Conservation (phyloP, 2,888 invertebrate genomes). For the Brachylomia viminalis region DNA sequence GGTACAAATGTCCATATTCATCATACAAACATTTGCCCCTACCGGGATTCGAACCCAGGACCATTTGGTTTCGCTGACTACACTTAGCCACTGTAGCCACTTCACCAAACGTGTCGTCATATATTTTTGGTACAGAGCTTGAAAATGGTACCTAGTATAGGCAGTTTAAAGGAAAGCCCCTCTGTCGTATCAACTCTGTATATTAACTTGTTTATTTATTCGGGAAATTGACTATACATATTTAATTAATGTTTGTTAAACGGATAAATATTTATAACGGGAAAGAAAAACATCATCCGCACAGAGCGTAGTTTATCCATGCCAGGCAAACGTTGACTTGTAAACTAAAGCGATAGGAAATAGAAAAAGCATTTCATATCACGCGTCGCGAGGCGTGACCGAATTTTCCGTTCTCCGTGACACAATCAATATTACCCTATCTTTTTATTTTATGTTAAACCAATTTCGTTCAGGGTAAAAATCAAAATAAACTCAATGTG, state of each 20-base stretch:
- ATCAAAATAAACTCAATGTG: slow-evolving; percentile 82
- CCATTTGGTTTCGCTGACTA: no score
- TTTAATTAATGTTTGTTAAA: background rate
- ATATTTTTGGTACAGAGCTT: no score
- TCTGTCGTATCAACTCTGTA: no score
- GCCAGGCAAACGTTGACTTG: slow-evolving; percentile 37
- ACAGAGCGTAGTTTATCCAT: background rate
- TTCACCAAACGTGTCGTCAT: no score
- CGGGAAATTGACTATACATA: background rate
- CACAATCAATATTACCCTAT: slow-evolving; percentile 74
- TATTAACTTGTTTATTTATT: slow-evolving; percentile 2
- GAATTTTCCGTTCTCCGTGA: slow-evolving; percentile 68
- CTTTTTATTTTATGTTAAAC: slow-evolving; percentile 75
- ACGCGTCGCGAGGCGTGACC: slow-evolving; percentile 66
- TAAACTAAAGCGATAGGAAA: slow-evolving; percentile 54
- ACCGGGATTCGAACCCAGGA: no score
- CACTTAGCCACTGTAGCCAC: no score
- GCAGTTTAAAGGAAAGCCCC: no score
- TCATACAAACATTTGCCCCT: no score
- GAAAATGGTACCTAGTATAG: no score
- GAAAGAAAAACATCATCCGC: background rate
- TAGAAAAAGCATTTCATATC: slow-evolving; percentile 66
- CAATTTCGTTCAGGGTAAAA: slow-evolving; percentile 77
- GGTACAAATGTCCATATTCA: no score
- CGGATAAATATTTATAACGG: background rate